Base-by-base conservation (phyloP, 2,888 invertebrate species). In the Eupeodes luniger region DNA sequence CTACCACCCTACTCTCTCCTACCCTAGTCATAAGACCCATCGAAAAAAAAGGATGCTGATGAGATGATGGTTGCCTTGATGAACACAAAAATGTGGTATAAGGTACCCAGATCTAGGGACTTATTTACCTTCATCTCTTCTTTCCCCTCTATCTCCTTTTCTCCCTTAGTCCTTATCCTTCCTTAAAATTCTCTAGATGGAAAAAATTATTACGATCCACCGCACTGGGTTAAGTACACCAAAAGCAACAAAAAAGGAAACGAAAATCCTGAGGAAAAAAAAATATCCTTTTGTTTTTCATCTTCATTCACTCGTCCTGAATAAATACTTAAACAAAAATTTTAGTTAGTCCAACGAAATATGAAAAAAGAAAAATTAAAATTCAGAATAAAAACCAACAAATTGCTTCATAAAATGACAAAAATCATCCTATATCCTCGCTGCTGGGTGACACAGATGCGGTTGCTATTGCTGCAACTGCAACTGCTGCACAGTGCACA, bases 241-340 rank as follows among this genome's bases (percentile, higher is more conserved):
- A 55, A 87, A 87, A 80, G 14, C 0, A 55, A 44, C 36, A 11
- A 27, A 40, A 40, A 64, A 44, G 19, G 14, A 7, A n/a, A 40
- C 12, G 1, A n/a, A 16, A 61, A 61, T 36, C 14, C 36, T 16
- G 36, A 55, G 4, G 7, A 16, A 66, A 82, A 64, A 19, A 79
- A 76, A 80, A 44, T 51, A 36, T 80, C 51, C 72, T 84, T 84
- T 80, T 81, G 83, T 77, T 83, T 69, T 72, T 53, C 76, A 66
- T 61, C 40, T 36, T 66, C 69, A 49, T 49, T 55, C 69, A 55
- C 72, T 66, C 67, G 83, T 77, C 59, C 87, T 84, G 72, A 80
- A 87, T 87, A 87, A 87, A 87, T 87, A 87, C 83, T 80, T 87
- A 74, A 84, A 83, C 83, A 87, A 83, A 81, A 83, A 76, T 80